Evolutionary conservation across 2,888 invertebrate species (phyloP), one percentile per base, ranked within the genome.

Genomic region (Drosophila quasianomalipes): DNA sequence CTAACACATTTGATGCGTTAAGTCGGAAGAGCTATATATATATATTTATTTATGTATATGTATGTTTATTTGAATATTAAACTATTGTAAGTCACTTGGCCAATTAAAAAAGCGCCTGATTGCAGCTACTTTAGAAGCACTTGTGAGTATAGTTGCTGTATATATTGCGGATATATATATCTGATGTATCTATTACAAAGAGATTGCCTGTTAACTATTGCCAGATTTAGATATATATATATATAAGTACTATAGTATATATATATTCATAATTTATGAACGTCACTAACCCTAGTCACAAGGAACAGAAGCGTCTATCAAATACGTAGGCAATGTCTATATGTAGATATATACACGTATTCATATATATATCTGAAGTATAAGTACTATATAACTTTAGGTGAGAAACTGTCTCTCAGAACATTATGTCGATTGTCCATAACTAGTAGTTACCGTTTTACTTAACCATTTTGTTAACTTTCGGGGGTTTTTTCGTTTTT

Each of bases 291-390:
- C 90, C 85, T 87, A 85, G 58, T 64, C 64, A 78, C 82, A 74
- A 90, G 90, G 90, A 90, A 85, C 90, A 90, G 85, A 90, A 85
- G 87, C 85, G 62, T 75, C 80, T 84, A 79, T 81, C 62, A 77
- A 71, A 77, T 74, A 76, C 44, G 44, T 61, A 65, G 69, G 81
- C 81, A 69, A 58, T 54, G 53, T 63, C 39, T 55, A 35, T 41
- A 62, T 52, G 39, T 30, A 51, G 63, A 28, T 41, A n/a, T 65
- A 14, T 47, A 63, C 30, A 51, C 33, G 61, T 64, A n/a, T 47
- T 63, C 62, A 59, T 62, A 59, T 69, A 66, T 65, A 60, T 61
- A 70, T 59, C 57, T 52, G 47, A 47, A 47, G 47, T 70, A 49
- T 22, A 49, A 31, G 52, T 55, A 55, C 33, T 70, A 47, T 63